phyloP scores from a whole-genome alignment of 1,140 invertebrate genomes.

The Luehdorfia chinensis region DNA sequence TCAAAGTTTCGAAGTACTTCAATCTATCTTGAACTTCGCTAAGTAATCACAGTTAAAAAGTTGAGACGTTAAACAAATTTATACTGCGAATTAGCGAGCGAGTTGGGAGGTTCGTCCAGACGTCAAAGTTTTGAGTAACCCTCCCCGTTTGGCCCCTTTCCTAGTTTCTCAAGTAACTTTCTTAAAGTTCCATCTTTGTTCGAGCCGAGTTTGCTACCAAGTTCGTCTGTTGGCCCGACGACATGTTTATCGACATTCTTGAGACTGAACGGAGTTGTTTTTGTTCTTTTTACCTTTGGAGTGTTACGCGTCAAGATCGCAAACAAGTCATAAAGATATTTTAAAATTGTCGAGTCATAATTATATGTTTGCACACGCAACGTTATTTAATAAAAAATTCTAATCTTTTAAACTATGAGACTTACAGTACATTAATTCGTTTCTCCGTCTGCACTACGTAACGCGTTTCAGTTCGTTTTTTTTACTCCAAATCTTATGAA shows the following conservation, averaged over 20 bases:
- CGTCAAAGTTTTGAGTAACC: conserved; percentile 69
- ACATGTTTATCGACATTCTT: conserved; percentile 58
- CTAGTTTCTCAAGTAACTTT: conserved; percentile 56
- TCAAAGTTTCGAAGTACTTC: conserved; percentile 54
- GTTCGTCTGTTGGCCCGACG: conserved; percentile 48
- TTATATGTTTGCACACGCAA: too few relatives aligned
- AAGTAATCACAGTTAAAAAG: conserved; percentile 75
- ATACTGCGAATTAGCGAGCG: conserved; percentile 71
- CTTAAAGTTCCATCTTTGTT: conserved; percentile 62
- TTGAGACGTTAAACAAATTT: conserved; percentile 76
- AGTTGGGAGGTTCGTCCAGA: conserved; percentile 52
- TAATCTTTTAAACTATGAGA: too few relatives aligned
- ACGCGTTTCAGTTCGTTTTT: too few relatives aligned
- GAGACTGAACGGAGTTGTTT: conserved; percentile 1
- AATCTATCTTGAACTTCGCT: conserved; percentile 64
- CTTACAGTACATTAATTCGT: too few relatives aligned
- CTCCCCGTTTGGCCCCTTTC: conserved; percentile 39
- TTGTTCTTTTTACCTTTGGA: background rate
- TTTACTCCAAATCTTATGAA: too few relatives aligned
- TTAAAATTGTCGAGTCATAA: background rate
- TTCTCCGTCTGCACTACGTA: too few relatives aligned
- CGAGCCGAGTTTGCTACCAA: conserved; percentile 52
- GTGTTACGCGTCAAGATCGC: background rate
- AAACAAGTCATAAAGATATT: background rate
- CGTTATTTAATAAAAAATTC: too few relatives aligned